Evolutionary conservation across 2,797 vertebrate genomes (phyloP).

Genomic region (Eptatretus atami): DNA sequence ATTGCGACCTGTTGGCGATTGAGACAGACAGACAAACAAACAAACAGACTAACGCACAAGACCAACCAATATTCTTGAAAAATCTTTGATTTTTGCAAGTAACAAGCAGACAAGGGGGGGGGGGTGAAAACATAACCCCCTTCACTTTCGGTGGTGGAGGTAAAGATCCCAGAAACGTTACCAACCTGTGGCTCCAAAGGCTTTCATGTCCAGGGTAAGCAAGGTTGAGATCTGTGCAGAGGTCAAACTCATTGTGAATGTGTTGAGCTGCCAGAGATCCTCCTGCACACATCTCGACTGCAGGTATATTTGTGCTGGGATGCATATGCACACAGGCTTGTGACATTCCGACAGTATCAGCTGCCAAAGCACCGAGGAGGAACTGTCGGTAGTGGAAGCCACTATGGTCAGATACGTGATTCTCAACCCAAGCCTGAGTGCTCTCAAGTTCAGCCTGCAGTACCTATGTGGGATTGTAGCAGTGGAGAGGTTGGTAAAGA

Average conservation of each 20-base stretch:
- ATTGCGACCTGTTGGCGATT: too few relatives aligned
- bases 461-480: constrained; percentile 18
- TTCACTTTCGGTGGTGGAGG: too few relatives aligned
- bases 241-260: constrained; percentile 16
- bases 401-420: constrained; percentile 86
- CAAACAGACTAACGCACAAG: too few relatives aligned
- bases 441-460: constrained; percentile 59
- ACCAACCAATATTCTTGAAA: too few relatives aligned
- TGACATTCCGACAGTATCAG: constrained; percentile 10
- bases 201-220: constrained; percentile 71
- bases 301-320: constrained; percentile 13
- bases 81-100: too few relatives aligned
- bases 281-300: constrained; percentile 16
- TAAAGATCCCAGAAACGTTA: too few relatives aligned
- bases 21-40: too few relatives aligned
- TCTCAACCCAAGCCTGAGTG: constrained; percentile 55
- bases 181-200: constrained; percentile 80
- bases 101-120: too few relatives aligned
- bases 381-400: constrained; percentile 96
- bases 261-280: constrained; percentile 13
- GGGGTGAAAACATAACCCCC: too few relatives aligned
- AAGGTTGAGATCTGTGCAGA: constrained; percentile 60
- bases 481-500: background rate
- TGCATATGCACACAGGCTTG: constrained; percentile 10
- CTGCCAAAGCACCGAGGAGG: constrained; percentile 40